A percentile compares a stretch with the other conserved stretches of the same genome.
Evolutionary conservation across 2,797 vertebrate genomes (phyloP).

Genomic region (Choloepus didactylus): DNA sequence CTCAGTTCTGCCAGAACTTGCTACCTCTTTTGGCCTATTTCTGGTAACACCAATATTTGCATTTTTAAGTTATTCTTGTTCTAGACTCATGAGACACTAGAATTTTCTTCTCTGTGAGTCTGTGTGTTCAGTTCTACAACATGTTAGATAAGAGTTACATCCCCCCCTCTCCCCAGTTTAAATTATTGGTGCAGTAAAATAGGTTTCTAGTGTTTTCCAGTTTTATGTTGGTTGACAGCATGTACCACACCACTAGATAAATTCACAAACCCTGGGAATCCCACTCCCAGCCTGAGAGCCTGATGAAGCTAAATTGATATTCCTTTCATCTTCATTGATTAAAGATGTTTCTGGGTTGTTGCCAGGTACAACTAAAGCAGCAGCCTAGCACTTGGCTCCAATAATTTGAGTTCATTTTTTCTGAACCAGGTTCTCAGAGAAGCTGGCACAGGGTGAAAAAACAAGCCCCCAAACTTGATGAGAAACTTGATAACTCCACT

Average conservation of each 20-base stretch:
- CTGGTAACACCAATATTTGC: not conserved
- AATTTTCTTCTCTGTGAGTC: not conserved
- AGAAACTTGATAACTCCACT: not conserved
- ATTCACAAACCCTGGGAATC: not conserved
- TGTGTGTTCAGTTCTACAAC: not conserved
- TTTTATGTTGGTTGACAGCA: not conserved
- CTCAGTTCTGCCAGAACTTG: not conserved
- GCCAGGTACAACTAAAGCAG: not conserved
- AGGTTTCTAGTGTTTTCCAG: not conserved
- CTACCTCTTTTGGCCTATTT: not conserved
- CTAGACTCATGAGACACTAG: not conserved
- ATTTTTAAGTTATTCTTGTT: not conserved
- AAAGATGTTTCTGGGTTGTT: not conserved
- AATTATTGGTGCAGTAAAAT: not conserved
- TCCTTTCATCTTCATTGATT: not conserved
- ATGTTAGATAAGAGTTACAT: not conserved
- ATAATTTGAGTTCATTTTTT: not conserved
- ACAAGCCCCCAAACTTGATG: not conserved
- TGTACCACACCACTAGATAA: not conserved
- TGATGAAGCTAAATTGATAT: not conserved
- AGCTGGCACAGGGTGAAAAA: not conserved
- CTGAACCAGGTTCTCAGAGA: not conserved
- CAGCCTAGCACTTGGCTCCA: not conserved
- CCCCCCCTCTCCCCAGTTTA: not conserved
- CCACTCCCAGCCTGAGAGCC: not conserved